Evolutionary conservation across 2,888 invertebrate species (phyloP), one percentile per base, ranked within the genome.

Genomic region (Volucella bombylans): DNA sequence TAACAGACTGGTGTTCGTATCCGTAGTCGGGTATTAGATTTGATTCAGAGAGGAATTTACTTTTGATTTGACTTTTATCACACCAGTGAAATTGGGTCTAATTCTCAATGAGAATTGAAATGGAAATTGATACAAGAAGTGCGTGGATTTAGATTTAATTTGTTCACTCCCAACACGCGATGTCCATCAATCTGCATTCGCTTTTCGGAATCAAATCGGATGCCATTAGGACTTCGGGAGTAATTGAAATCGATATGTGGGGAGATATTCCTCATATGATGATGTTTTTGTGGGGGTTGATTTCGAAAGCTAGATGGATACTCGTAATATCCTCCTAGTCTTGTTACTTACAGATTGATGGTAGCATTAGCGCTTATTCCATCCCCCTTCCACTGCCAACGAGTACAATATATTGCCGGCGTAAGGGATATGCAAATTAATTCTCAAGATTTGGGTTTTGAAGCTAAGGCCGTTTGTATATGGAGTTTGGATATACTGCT

Each of bases 381-480:
- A 14, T 39, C 15, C 41, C 23, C 8, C n/a, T 39, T 8, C 14
- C 9, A 6, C 31, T 39, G 31, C 39, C 11, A 18, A n/a, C 12
- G 39, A 8, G 18, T 14, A n/a, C n/a, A n/a, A n/a, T n/a, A 23
- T 23, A 2, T 23, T 23, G 4, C 23, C 23, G 1, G 38, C 47
- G 43, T 77, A 69, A 39, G 47, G 41, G 72, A 79, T 68, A 82
- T 79, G 69, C 82, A 82, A 82, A 82, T 82, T 82, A 68, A 79
- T 82, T 62, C 79, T 61, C 18, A 38, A 41, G 71, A 82, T 61
- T 77, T 50, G 61, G 11, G 45, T 79, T 52, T 52, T 72, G 55
- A 31, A 72, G 43, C 41, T 59, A 61, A 54, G 61, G 57, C 71
- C 59, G 64, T 18, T 49, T 12, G 57, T 14, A 14, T 55, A 69